Base-by-base conservation (phyloP, 2,888 invertebrate genomes). In the Epinotia bilunana region DNA sequence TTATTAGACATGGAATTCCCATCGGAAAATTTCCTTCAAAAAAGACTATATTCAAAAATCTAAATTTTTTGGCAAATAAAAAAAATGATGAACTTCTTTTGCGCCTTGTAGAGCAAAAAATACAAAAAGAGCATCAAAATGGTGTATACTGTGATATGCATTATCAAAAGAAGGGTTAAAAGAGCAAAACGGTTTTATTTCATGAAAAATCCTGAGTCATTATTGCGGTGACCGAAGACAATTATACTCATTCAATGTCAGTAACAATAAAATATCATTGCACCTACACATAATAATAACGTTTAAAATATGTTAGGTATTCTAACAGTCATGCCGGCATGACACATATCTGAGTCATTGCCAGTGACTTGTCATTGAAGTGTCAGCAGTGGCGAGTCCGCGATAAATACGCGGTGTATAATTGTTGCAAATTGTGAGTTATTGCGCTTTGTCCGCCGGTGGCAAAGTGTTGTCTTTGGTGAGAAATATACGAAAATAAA, bases 301-400 rank as follows among this genome's bases (percentile, higher is more conserved):
- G n/a, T n/a, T 53, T 53, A n/a, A 53, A 53, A 53, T 53, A 53
- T 49, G 53, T 53, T 20, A 23, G 60, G 39, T 49, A 28, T 53
- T 33, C 33, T 20, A 16, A 68, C 23, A 69, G 58, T 60, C 69
- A 69, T 58, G 33, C 20, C 20, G 43, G 60, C n/a, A 60, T 73
- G 62, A 73, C 60, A 65, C 60, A 73, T 18, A 58, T 67, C 49
- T 73, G 65, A 73, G 20, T 73, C 73, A 73, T 12, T 61, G 49
- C 60, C 64, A 16, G 60, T 49, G 53, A 58, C 49, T 49, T 49
- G 16, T 20, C 73, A 73, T 62, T 68, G 68, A 43, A 33, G 60
- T 69, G 53, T 61, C 53, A 39, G n/a, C n/a, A 53, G 11, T 20
- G 67, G 61, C 67, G 65, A 67, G 46, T 53, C 49, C 68, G 33